Percentiles rank a stretch among this genome's conserved stretches.
Evolutionary conservation across 2,888 invertebrate species (phyloP).

Genomic region (Pyrrhopygopsis socrates): DNA sequence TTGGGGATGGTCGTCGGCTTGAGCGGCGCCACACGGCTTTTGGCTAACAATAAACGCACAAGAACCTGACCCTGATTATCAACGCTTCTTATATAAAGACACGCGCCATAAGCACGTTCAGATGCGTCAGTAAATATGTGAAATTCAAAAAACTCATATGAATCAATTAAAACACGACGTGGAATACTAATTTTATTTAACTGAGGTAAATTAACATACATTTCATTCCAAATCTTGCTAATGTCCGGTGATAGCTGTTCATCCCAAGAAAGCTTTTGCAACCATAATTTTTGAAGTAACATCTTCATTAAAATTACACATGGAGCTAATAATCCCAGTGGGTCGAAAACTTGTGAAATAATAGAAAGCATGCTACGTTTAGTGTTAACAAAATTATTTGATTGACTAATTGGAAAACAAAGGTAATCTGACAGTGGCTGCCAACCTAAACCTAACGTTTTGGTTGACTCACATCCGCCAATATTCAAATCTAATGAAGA

Average conservation of each 20-base stretch:
- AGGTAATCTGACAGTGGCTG: slow-evolving; percentile 28
- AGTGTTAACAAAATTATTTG: not conserved
- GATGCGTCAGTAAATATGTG: slow-evolving; percentile 86
- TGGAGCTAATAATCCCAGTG: slow-evolving; percentile 54
- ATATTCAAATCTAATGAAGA: slow-evolving; percentile 43
- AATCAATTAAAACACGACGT: slow-evolving; percentile 74
- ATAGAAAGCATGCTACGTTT: slow-evolving; percentile 54
- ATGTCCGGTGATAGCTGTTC: slow-evolving; percentile 33
- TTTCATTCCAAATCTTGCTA: slow-evolving; percentile 1
- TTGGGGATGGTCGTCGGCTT: slow-evolving; percentile 85
- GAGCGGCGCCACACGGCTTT: slow-evolving; percentile 82
- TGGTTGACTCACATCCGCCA: slow-evolving; percentile 5
- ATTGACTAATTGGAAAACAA: slow-evolving; percentile 28
- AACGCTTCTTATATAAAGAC: slow-evolving; percentile 78
- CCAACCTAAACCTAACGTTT: slow-evolving; percentile 44
- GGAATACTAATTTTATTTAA: slow-evolving; percentile 78
- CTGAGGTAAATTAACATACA: slow-evolving; percentile 37
- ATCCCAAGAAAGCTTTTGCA: slow-evolving; percentile 48
- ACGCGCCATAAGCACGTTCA: slow-evolving; percentile 84
- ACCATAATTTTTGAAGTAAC: slow-evolving; percentile 53
- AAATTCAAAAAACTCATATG: slow-evolving; percentile 61
- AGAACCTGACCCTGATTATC: slow-evolving; percentile 42
- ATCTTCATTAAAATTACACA: slow-evolving; percentile 53
- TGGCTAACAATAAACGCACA: slow-evolving; percentile 77
- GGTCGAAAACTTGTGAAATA: slow-evolving; percentile 65